Percentiles rank a stretch among this genome's conserved stretches.
Conservation (phyloP, 2,888 invertebrate species). For the Aelia acuminata region DNA sequence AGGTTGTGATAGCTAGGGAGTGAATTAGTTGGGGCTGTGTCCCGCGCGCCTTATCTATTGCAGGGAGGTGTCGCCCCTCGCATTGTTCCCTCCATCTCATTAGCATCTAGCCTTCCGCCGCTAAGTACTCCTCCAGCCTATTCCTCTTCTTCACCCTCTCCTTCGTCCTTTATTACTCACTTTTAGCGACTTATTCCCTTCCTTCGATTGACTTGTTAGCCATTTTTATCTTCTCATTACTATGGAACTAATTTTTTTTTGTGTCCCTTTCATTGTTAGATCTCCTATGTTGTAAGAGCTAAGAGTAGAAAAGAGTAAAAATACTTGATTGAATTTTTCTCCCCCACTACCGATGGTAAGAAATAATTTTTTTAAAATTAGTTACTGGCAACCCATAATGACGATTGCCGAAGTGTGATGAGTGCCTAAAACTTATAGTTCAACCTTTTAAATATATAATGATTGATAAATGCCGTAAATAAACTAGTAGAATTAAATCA, state of each 20-base stretch:
- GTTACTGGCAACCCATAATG: too few relatives aligned
- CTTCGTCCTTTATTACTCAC: conserved; percentile 53
- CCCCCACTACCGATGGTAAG: too few relatives aligned
- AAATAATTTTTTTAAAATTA: too few relatives aligned
- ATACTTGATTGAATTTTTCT: too few relatives aligned
- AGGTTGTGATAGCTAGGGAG: conserved; percentile 9
- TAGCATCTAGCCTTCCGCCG: conserved; percentile 61
- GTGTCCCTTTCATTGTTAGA: neutral
- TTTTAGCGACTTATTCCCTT: conserved; percentile 57
- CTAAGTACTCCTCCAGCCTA: conserved; percentile 66
- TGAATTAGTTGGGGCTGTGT: conserved; percentile 32
- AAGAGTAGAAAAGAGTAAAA: too few relatives aligned
- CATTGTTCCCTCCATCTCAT: conserved; percentile 51
- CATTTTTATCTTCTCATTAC: neutral
- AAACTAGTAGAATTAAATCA: too few relatives aligned
- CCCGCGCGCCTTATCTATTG: conserved; percentile 4
- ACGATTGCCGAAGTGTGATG: too few relatives aligned
- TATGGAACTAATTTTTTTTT: neutral
- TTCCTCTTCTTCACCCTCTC: conserved; percentile 66
- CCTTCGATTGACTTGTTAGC: conserved; percentile 23
- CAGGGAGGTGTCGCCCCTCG: conserved; percentile 31
- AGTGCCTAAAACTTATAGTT: too few relatives aligned
- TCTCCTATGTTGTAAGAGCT: too few relatives aligned
- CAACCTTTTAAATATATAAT: too few relatives aligned
- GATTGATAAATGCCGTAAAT: too few relatives aligned